phyloP scores from a whole-genome alignment of 1,140 invertebrate genomes.

The Drosophila asahinai region DNA sequence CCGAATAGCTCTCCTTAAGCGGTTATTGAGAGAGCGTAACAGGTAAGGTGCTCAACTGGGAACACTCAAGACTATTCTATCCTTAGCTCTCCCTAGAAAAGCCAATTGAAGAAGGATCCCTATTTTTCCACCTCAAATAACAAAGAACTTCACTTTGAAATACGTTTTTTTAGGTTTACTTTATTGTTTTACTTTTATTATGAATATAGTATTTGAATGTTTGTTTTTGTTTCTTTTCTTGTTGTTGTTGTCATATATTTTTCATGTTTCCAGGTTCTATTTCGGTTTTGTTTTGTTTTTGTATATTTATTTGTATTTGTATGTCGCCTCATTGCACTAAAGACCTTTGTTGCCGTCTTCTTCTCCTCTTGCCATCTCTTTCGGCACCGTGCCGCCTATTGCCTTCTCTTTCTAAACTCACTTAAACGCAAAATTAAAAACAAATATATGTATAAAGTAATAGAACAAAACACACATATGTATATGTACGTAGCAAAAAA shows the following conservation, averaged over 20 bases:
- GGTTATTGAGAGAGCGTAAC: no score
- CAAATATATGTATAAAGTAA: conserved; percentile 50
- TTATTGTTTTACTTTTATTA: conserved; percentile 55
- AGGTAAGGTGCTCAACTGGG: no score
- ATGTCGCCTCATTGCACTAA: conserved; percentile 70
- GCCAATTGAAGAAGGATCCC: no score
- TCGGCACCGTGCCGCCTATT: conserved; percentile 27
- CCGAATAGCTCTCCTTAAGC: no score
- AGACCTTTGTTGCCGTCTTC: conserved; percentile 39
- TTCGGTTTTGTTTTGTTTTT: conserved; percentile 9
- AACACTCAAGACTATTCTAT: no score
- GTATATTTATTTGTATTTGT: conserved; percentile 22
- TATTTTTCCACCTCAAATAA: no score
- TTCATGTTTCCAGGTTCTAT: conserved; percentile 21
- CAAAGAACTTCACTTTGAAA: background rate
- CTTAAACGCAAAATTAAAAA: conserved; percentile 47
- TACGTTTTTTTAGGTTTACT: conserved; percentile 34
- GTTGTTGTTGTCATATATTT: conserved; percentile 3
- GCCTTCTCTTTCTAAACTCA: conserved; percentile 44
- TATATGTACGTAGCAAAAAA: conserved; percentile 29
- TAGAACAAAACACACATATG: conserved; percentile 40
- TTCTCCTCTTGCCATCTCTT: conserved; percentile 16
- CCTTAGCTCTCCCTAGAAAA: no score
- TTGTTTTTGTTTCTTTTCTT: conserved; percentile 14
- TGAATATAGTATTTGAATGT: conserved; percentile 41